Evolutionary conservation across 2,113 vertebrate genomes (phyloP).

Genomic region (Proterorhinus semilunaris): DNA sequence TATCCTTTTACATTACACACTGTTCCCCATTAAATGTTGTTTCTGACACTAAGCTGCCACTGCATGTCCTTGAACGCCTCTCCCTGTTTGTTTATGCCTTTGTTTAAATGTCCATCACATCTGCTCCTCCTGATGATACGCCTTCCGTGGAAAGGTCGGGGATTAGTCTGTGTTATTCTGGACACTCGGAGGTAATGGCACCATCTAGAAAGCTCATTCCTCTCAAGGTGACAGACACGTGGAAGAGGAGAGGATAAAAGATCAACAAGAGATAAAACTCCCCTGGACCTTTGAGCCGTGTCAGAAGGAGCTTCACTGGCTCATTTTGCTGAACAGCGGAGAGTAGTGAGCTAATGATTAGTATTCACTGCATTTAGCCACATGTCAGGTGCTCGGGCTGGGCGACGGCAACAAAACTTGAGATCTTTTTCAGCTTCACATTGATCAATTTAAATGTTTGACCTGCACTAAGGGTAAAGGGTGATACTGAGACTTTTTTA

Average conservation of each 20-base stretch:
- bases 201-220: slow-evolving; percentile 19
- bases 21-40: not conserved
- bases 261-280: slow-evolving; percentile 38
- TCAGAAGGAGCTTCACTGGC: slow-evolving; percentile 34
- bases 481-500: too few species aligned
- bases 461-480: too few species aligned
- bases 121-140: not conserved
- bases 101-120: not conserved
- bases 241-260: slow-evolving; percentile 25
- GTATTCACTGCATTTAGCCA: too few species aligned
- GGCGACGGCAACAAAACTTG: too few species aligned
- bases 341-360: too few species aligned
- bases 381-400: too few species aligned
- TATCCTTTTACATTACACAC: too few species aligned
- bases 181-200: slow-evolving; percentile 23
- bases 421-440: too few species aligned
- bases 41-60: not conserved
- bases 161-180: slow-evolving; percentile 30
- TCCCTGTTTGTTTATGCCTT: not conserved
- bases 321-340: too few species aligned
- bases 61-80: not conserved
- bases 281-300: slow-evolving; percentile 38
- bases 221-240: slow-evolving; percentile 52
- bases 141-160: slow-evolving; percentile 9
- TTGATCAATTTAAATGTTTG: too few species aligned